phyloP scores from a whole-genome alignment of 2,797 vertebrate genomes.

The Liparis tanakae region DNA sequence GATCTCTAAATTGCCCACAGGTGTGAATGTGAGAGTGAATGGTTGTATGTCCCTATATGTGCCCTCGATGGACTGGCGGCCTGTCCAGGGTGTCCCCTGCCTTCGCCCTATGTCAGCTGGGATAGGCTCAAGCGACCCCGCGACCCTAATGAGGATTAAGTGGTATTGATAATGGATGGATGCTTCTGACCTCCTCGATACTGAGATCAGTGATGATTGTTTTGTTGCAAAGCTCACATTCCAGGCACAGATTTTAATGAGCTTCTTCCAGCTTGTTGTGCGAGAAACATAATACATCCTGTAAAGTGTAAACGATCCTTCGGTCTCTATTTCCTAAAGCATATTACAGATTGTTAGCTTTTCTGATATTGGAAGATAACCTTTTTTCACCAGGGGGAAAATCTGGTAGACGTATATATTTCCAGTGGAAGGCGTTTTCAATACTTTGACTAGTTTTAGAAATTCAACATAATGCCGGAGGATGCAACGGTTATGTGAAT shows the following conservation, averaged over 20 bases:
- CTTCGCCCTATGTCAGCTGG: too few species aligned
- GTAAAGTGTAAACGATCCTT: neutral
- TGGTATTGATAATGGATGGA: too few species aligned
- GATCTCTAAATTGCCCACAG: too few species aligned
- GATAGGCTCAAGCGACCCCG: too few species aligned
- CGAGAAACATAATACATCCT: neutral
- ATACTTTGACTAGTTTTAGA: neutral
- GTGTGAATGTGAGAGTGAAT: too few species aligned
- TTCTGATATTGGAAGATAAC: neutral
- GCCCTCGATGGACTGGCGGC: too few species aligned
- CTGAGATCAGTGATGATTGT: neutral
- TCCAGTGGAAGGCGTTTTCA: neutral
- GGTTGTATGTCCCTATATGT: too few species aligned
- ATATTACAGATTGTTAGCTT: neutral
- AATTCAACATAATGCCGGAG: neutral
- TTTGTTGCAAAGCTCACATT: slow-evolving; percentile 1
- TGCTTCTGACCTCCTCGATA: neutral
- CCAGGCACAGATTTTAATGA: neutral
- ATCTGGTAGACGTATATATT: neutral
- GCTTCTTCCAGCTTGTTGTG: neutral
- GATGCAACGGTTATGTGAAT: too few species aligned
- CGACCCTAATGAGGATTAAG: too few species aligned
- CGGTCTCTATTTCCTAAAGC: neutral
- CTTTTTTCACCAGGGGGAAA: neutral
- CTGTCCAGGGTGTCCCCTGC: too few species aligned